phyloP scores from a whole-genome alignment of 2,888 invertebrate species.

The Microctonus brassicae region DNA sequence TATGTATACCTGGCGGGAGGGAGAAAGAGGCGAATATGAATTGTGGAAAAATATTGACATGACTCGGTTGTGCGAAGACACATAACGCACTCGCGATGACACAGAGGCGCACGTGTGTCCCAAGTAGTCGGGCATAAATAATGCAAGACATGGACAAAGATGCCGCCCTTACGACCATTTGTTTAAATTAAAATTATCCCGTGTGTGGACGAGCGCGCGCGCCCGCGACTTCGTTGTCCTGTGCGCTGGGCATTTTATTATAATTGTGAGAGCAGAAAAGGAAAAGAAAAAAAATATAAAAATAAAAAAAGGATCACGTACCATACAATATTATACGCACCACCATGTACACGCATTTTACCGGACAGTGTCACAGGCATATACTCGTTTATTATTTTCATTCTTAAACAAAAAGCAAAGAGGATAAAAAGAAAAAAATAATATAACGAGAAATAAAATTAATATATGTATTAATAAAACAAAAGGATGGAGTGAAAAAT shows the following conservation, averaged over 20 bases:
- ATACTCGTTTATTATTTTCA: background rate
- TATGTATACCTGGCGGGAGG: conserved; percentile 6
- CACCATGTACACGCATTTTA: background rate
- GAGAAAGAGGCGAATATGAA: conserved; percentile 38
- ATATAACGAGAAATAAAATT: background rate
- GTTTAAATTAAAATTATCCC: conserved; percentile 70
- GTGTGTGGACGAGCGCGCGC: conserved; percentile 39
- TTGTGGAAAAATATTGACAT: conserved; percentile 32
- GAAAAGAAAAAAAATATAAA: background rate
- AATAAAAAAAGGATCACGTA: background rate
- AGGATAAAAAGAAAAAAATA: background rate
- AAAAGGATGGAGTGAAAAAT: too few relatives aligned
- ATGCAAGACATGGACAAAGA: conserved; percentile 69
- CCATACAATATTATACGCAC: background rate
- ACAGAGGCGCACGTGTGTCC: conserved; percentile 68
- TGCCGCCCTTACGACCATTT: conserved; percentile 69
- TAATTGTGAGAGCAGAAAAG: conserved; percentile 22
- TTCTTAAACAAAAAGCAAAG: background rate
- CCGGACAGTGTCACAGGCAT: background rate
- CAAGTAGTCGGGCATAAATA: conserved; percentile 68
- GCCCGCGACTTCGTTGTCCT: conserved; percentile 30
- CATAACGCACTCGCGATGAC: conserved; percentile 58
- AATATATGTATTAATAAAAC: too few relatives aligned
- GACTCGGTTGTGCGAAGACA: conserved; percentile 55
- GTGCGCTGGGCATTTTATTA: conserved; percentile 37